A percentile compares a stretch with the other conserved stretches of the same genome.
These are phyloP conservation scores for Phataginus tricuspis DNA, from an alignment of 2,797 vertebrate genomes.

Conservation along the genomic window DNA sequence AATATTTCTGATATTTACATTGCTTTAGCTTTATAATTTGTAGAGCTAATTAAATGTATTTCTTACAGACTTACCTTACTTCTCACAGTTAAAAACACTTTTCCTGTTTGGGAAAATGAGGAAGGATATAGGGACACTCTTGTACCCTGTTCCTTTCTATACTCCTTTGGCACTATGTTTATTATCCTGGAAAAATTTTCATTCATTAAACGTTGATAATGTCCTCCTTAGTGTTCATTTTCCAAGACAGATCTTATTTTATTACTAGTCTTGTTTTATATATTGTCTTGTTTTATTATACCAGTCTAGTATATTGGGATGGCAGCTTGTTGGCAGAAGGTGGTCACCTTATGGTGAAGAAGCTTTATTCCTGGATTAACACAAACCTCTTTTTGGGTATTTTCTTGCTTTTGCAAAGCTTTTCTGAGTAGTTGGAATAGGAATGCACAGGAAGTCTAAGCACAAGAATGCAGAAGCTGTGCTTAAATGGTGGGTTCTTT, in stretches of 20 bases:
- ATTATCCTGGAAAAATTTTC: neutral
- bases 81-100: neutral
- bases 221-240: neutral
- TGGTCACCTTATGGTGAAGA: neutral
- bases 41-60: neutral
- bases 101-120: neutral
- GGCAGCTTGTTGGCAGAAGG: neutral
- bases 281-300: too few species aligned
- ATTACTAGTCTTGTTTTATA: neutral
- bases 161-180: neutral
- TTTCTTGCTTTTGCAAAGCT: neutral
- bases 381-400: neutral
- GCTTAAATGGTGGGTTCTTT: neutral
- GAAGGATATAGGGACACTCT: neutral
- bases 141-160: neutral
- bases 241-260: neutral
- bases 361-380: neutral
- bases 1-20: neutral
- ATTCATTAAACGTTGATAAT: neutral
- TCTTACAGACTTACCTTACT: neutral
- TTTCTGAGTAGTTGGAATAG: neutral
- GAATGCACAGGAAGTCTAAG: neutral
- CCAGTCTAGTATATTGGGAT: too few species aligned
- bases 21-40: neutral
- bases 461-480: neutral